Evolutionary conservation across 2,113 vertebrate genomes (phyloP), one percentile per base, ranked within the genome.

Genomic region (Pleuronectes platessa): DNA sequence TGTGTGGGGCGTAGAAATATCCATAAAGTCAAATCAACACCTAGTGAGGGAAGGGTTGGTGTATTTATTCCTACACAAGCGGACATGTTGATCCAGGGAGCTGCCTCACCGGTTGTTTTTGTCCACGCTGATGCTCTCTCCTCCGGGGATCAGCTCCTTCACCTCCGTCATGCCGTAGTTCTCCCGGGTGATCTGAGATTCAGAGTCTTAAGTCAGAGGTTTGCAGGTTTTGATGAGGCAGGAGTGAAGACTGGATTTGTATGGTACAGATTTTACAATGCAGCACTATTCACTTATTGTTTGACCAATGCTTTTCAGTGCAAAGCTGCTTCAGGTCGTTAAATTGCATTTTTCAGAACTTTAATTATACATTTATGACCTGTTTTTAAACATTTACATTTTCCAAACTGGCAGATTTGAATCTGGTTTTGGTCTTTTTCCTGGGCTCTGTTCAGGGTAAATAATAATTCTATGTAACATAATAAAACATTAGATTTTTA

Each of bases 161-260:
- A 97, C 94, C 68, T 98, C 96, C 0, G 94, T 93, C 78, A 99
- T 90, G 7, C 98, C 97, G 8, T 98, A 99, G 91, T 96, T 96
- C 85, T 99, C 97, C 75, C 96, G 95, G 83, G 96, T 97, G 81
- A 98, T 97, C 98, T 99, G 66, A 9, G 65, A 76, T n/a, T 20
- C 5, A 49, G 13, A 26, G 12, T 37, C 26, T 54, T 0, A 61
- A 2, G 45, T 12, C 14, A 6, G 1, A 23, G 6, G 6, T 7
- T 31, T 31, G 31, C 31, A 31, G 31, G 31, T 31, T 31, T 31
- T 31, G 31, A 59, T 27, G 18, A 12, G 35, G n/a, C 1, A 7
- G n/a, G 18, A 54, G 13, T 14, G 1, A 70, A 62, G 11, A 60
- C 18, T 3, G 10, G 5, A 71, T 6, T 11, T 31, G 10, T 11